Evolutionary conservation across 2,113 vertebrate genomes (phyloP), one percentile per base, ranked within the genome.

Genomic region (Ochotona curzoniae): DNA sequence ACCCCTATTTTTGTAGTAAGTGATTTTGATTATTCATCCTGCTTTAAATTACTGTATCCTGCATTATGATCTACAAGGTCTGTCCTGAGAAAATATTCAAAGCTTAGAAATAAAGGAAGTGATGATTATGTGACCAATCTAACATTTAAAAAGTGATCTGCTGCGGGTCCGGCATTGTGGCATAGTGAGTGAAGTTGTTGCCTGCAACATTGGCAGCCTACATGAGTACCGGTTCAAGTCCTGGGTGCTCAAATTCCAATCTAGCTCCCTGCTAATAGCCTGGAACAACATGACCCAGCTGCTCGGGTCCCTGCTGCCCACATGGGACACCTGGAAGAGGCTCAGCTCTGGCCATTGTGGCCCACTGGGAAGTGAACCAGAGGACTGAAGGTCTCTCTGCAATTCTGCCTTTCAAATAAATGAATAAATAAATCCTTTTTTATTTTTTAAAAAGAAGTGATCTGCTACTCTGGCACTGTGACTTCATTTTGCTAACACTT

Each of bases 401-500:
- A 44, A 44, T 44, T 44, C 38, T 44, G 6, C 38, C 38, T 44
- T 44, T 44, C 38, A 44, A 44, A 44, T 44, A 44, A 44, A 44
- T 44, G 38, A 44, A 44, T 44, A 44, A 44, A 44, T 44, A 44
- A 44, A 44, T 44, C 38, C 38, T 44, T 44, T 44, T 67, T 5
- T 17, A 83, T 71, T 89, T 91, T 76, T 60, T 90, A 78, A 57
- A 73, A 92, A 87, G 84, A 38, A 28, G 47, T 73, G 23, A 83
- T 92, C 87, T 85, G 61, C 71, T 69, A 89, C 49, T 90, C 78
- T 75, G 74, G 47, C 92, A 88, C 73, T 47, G 47, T 87, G 91
- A 91, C 23, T 74, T 87, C 49, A 90, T 44, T 89, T 89, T 90
- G 83, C 54, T 73, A 86, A 95, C 69, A 79, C 47, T 85, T 92